Base-by-base conservation (phyloP, 2,797 vertebrate species). In the Anabas testudineus region DNA sequence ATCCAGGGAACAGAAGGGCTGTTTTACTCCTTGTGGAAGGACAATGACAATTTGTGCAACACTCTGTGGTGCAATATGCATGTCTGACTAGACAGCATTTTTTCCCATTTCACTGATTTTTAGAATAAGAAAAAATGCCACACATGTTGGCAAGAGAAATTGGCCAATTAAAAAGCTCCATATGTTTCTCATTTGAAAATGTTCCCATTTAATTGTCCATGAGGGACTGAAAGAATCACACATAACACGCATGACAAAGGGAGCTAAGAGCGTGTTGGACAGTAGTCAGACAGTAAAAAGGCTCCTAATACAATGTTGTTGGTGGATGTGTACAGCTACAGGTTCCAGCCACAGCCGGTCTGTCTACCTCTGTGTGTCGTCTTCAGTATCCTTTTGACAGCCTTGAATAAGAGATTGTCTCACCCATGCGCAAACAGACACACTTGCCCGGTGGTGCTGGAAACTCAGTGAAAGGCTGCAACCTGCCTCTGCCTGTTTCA, bases 101-200 rank as follows among this genome's bases (percentile, higher is more conserved):
- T 82, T 70, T 28, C 71, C 34, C 34, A 69, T 87, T 89, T 71
- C 81, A 83, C 73, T 83, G 80, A 34, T 81, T 92, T 93, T 87
- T 67, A 83, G 71, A 76, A 85, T 65, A 65, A 75, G 82, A 87
- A 82, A 87, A 88, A 90, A 83, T 68, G 37, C 71, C 84, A 77
- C 89, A 91, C 79, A 87, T 62, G 56, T 87, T 91, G 90, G 86
- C 86, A 94, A 93, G 93, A 94, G 88, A 91, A 94, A 95, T 94
- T 93, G 90, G 90, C 82, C 91, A 93, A 93, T 94, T 94, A 94
- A 92, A 93, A 82, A 77, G 78, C 80, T 80, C 93, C 93, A 93
- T 95, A 94, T 94, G 93, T 91, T 94, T 94, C 88, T 89, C 85
- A 90, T 93, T 92, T 91, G 80, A 86, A 91, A 92, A 92, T 90